phyloP scores from a whole-genome alignment of 2,888 invertebrate species.

The Smittia sp. region DNA sequence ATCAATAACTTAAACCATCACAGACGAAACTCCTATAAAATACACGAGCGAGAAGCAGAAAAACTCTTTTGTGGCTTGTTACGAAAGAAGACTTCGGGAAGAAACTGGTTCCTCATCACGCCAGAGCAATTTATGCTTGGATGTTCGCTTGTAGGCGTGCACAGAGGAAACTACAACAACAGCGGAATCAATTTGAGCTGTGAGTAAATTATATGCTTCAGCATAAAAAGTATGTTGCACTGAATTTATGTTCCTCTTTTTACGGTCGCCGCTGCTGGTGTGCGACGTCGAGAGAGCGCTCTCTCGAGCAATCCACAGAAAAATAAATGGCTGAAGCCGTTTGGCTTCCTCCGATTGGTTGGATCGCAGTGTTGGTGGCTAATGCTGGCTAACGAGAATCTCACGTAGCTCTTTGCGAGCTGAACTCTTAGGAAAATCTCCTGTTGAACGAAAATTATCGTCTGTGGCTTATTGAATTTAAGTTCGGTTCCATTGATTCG shows the following conservation, averaged over 20 bases:
- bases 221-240: slow-evolving; percentile 38
- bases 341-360: slow-evolving; percentile 14
- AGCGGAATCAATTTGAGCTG: slow-evolving; percentile 35
- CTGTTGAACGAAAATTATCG: slow-evolving; percentile 20
- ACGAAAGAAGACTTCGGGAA: slow-evolving; percentile 3
- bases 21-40: slow-evolving; percentile 28
- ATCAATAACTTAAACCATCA: slow-evolving; percentile 33
- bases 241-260: slow-evolving; percentile 32
- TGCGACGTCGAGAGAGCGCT: slow-evolving; percentile 29
- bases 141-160: slow-evolving; percentile 32
- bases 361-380: background rate
- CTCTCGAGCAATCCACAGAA: slow-evolving; percentile 3
- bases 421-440: background rate
- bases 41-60: background rate
- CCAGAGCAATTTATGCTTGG: slow-evolving; percentile 10
- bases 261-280: background rate
- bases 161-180: slow-evolving; percentile 13
- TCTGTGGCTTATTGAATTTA: slow-evolving; percentile 35
- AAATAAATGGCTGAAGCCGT: slow-evolving; percentile 34
- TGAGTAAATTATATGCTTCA: slow-evolving; percentile 39
- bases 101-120: slow-evolving; percentile 14
- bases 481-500: slow-evolving; percentile 27
- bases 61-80: slow-evolving; percentile 13
- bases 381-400: background rate
- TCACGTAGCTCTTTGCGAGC: background rate